A percentile compares a stretch with the other conserved stretches of the same genome.
Conservation (phyloP, 2,888 invertebrate species). For the Drosophila limbata region DNA sequence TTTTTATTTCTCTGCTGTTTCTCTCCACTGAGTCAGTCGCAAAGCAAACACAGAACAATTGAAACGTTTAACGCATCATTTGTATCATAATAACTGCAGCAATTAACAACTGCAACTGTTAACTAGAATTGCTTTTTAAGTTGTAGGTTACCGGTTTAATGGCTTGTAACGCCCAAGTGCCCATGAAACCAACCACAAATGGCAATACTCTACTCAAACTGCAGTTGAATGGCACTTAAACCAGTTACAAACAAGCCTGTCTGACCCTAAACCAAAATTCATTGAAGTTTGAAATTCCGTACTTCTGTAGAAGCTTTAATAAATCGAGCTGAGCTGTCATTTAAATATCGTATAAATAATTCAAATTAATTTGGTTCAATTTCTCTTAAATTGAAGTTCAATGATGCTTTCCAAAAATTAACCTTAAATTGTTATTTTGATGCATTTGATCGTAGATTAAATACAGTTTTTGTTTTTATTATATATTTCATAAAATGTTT, state of each 20-base stretch:
- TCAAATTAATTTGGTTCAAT: background rate
- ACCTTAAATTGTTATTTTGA: background rate
- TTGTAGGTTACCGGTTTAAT: conserved; percentile 24
- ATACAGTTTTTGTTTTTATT: background rate
- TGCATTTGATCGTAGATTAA: background rate
- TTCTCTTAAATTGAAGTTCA: background rate
- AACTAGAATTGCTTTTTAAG: conserved; percentile 4
- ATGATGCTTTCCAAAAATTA: background rate
- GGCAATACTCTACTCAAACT: conserved; percentile 8
- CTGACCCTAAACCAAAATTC: conserved; percentile 12
- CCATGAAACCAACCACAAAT: conserved; percentile 23
- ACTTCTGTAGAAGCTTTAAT: background rate
- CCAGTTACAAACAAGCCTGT: conserved; percentile 10
- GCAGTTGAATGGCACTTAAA: conserved; percentile 47
- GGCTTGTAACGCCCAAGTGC: conserved; percentile 5
- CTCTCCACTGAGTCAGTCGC: conserved; percentile 1
- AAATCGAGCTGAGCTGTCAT: background rate
- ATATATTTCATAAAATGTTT: background rate
- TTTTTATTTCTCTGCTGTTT: background rate
- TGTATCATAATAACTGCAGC: conserved; percentile 1
- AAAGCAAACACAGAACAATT: background rate
- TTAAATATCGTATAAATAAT: background rate
- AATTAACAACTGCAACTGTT: conserved; percentile 14
- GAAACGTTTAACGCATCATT: conserved; percentile 4
- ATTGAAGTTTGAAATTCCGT: background rate